phyloP scores from a whole-genome alignment of 2,797 vertebrate genomes.

The Gymnoscopelus microlampas region DNA sequence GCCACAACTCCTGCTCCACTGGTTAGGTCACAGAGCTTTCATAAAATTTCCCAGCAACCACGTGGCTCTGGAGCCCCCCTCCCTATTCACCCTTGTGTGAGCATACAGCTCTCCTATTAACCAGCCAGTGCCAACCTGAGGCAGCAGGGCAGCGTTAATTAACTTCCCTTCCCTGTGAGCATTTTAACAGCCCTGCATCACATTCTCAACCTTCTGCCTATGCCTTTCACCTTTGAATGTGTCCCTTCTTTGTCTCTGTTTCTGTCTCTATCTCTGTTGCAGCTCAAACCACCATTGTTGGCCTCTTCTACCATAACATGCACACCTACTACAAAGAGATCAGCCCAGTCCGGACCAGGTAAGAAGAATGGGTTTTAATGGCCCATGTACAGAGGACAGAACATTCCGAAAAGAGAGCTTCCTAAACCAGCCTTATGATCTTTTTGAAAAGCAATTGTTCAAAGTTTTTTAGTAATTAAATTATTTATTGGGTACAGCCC shows the following conservation, averaged over 20 bases:
- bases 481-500: neutral
- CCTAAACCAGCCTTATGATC: no score
- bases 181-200: conserved; percentile 70
- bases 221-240: conserved; percentile 36
- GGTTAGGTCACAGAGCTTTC: conserved; percentile 66
- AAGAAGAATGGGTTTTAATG: conserved; percentile 50
- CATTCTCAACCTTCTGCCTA: conserved; percentile 62
- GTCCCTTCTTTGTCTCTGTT: neutral
- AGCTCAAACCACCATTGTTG: conserved; percentile 93
- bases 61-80: conserved; percentile 16
- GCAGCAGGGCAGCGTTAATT: conserved; percentile 60
- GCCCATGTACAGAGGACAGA: neutral
- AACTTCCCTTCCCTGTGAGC: conserved; percentile 66
- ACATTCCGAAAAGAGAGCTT: neutral
- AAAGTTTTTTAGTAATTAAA: no score
- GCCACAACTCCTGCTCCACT: conserved; percentile 47
- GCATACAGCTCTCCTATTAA: conserved; percentile 60
- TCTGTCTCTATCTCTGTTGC: conserved; percentile 38
- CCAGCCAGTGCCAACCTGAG: conserved; percentile 47
- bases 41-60: conserved; percentile 62
- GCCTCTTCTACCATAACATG: conserved; percentile 92
- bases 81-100: conserved; percentile 67
- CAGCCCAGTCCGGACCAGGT: conserved; percentile 88
- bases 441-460: no score
- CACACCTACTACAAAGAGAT: conserved; percentile 89